Evolutionary conservation across 2,797 vertebrate genomes (phyloP), one percentile per base, ranked within the genome.

Genomic region (Propithecus deckenii): DNA sequence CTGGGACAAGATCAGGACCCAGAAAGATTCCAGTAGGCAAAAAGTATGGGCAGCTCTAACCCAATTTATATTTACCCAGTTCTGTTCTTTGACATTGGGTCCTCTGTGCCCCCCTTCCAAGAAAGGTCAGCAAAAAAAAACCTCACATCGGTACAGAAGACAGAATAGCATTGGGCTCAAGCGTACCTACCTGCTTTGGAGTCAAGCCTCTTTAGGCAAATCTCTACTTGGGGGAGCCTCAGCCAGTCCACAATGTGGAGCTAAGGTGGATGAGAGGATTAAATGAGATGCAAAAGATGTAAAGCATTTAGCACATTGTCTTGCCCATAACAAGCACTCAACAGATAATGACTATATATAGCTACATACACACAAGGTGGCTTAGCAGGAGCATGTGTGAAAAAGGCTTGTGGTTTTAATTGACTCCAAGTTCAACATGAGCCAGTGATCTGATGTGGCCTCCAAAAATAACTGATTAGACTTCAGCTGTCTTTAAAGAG

Each of bases 301-400:
- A 69, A 87, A 95, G 38, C 14, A 91, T 95, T 98, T 96, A 95
- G 78, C 94, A 97, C 94, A 75, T 91, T 91, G 74, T 93, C 71
- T 95, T 96, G 83, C 86, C 91, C 93, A 71, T 93, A 91, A 94
- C 35, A 94, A 96, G 93, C 67, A 83, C 88, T 96, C 97, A 90
- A 94, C 86, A 97, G 95, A 96, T 95, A 96, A 91, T 81, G 96
- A 94, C 96, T 97, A 97, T 95, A 96, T 96, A 96, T 96, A 97
- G 94, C 28, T n/a, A 12, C 10, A 78, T 20, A 81, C 52, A 90
- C 84, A 88, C 92, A 89, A 9, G 0, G 86, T 90, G 67, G 91
- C 95, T 96, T 97, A 96, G 87, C 72, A 87, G 59, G 41, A 96
- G 61, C 87, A 79, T 74, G 96, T 96, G 96, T 95, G 96, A 95